These are phyloP conservation scores for Busseola fusca DNA, from an alignment of 2,888 invertebrate genomes.

Conservation along the genomic window DNA sequence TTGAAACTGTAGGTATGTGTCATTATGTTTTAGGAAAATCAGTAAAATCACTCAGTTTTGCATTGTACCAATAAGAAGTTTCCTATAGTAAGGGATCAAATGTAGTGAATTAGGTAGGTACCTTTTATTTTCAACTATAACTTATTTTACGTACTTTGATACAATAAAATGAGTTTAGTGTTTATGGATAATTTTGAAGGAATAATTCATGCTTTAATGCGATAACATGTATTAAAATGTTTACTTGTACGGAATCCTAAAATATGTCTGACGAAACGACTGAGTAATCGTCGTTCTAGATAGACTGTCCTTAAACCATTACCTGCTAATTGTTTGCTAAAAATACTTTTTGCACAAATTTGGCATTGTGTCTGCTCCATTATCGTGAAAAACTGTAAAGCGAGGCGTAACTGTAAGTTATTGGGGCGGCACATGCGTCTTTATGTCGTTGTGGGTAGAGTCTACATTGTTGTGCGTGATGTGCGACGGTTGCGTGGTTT, in stretches of 20 bases:
- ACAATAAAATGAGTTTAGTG: neutral
- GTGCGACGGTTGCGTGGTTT: slow-evolving; percentile 61
- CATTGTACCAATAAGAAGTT: neutral
- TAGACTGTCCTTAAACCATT: slow-evolving; percentile 56
- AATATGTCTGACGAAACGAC: slow-evolving; percentile 23
- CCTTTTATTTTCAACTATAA: neutral
- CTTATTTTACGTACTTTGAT: neutral
- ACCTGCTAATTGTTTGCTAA: slow-evolving; percentile 75
- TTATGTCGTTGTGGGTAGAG: slow-evolving; percentile 58
- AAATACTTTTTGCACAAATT: slow-evolving; percentile 75
- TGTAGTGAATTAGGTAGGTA: neutral
- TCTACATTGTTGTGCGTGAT: slow-evolving; percentile 53
- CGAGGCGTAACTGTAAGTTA: slow-evolving; percentile 47
- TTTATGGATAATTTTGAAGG: neutral
- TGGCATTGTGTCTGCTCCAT: slow-evolving; percentile 70
- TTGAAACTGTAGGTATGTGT: neutral
- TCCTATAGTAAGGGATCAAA: neutral
- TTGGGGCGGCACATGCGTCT: slow-evolving; percentile 37
- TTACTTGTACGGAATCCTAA: slow-evolving; percentile 21
- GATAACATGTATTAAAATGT: neutral
- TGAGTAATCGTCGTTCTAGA: slow-evolving; percentile 28
- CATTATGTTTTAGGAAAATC: neutral
- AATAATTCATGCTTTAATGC: neutral
- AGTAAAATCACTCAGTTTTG: neutral
- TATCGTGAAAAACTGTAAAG: slow-evolving; percentile 54